A percentile compares a stretch with the other conserved stretches of the same genome.
Conservation (phyloP, 2,888 invertebrate genomes). For the Drosophila bunnanda region DNA sequence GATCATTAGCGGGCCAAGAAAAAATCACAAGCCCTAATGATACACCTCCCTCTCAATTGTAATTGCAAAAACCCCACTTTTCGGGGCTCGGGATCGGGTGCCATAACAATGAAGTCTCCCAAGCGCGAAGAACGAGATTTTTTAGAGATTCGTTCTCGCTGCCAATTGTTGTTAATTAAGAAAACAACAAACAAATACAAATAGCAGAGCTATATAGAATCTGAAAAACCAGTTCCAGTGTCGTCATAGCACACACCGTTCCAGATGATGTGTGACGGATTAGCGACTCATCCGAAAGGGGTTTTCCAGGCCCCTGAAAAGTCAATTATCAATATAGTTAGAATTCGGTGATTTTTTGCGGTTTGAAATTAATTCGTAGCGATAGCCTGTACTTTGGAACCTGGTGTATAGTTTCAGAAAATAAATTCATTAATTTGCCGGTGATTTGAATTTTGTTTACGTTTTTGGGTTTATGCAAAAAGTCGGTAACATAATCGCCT, state of each 20-base stretch:
- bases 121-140: constrained; percentile 24
- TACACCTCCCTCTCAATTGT: constrained; percentile 10
- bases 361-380: neutral
- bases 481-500: constrained; percentile 42
- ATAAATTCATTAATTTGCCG: constrained; percentile 5
- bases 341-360: constrained; percentile 50
- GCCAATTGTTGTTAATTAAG: constrained; percentile 51
- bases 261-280: constrained; percentile 14
- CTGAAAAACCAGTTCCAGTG: constrained; percentile 57
- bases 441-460: constrained; percentile 43
- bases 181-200: constrained; percentile 16
- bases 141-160: constrained; percentile 26
- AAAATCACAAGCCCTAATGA: constrained; percentile 33
- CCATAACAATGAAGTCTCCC: constrained; percentile 29
- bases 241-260: constrained; percentile 55
- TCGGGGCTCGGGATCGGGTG: constrained; percentile 12
- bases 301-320: constrained; percentile 51
- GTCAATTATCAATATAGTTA: constrained; percentile 11
- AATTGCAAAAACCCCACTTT: constrained; percentile 26
- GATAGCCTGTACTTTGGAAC: neutral
- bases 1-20: constrained; percentile 22
- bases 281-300: constrained; percentile 55
- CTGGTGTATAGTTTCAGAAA: neutral
- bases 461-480: constrained; percentile 48
- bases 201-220: constrained; percentile 23